phyloP scores from a whole-genome alignment of 2,888 invertebrate genomes.

The Portevinia maculata region DNA sequence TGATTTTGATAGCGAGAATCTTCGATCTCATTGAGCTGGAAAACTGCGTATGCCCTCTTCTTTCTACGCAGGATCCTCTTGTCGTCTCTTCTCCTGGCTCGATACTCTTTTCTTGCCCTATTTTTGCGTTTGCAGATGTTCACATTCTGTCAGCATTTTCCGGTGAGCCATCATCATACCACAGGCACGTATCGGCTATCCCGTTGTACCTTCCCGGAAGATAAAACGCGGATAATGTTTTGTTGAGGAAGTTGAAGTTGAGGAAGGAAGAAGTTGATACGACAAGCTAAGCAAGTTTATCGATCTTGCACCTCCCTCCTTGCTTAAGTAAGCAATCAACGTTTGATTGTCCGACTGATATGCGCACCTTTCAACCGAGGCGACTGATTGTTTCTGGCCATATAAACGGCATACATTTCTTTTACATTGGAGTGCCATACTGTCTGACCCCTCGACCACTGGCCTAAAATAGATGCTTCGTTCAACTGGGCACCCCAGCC shows the following conservation, averaged over 20 bases:
- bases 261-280: conserved; percentile 15
- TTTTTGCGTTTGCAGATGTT: too few relatives aligned
- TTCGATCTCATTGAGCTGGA: too few relatives aligned
- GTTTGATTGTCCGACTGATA: conserved; percentile 34
- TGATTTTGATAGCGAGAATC: too few relatives aligned
- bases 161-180: too few relatives aligned
- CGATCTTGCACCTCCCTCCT: conserved; percentile 31
- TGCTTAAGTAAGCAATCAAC: conserved; percentile 19
- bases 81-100: too few relatives aligned
- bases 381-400: conserved; percentile 18
- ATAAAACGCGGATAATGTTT: conserved; percentile 38
- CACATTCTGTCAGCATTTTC: too few relatives aligned
- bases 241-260: conserved; percentile 10
- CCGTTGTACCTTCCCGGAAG: too few relatives aligned
- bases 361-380: conserved; percentile 20
- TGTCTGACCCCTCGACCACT: conserved; percentile 3
- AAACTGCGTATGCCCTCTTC: too few relatives aligned
- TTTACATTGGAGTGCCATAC: conserved; percentile 31
- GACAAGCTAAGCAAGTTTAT: conserved; percentile 11
- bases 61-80: too few relatives aligned
- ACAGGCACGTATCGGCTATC: conserved; percentile 31
- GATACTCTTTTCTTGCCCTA: too few relatives aligned
- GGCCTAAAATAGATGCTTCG: conserved; percentile 9
- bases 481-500: conserved; percentile 33
- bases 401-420: conserved; percentile 21